Conservation (phyloP, 1,140 invertebrate genomes). For the Armadillidium nasatum region DNA sequence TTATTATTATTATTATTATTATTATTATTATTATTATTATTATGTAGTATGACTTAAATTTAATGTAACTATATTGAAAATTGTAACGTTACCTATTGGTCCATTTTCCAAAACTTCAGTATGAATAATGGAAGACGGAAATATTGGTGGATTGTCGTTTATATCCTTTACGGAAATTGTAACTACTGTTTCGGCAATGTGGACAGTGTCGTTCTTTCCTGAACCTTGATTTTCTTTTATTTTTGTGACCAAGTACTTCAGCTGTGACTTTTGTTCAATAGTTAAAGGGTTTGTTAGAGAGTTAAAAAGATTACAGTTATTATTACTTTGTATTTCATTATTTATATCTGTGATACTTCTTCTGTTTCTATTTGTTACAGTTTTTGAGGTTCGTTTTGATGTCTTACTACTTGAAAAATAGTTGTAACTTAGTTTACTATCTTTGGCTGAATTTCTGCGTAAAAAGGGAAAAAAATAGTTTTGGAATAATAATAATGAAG, state of each 20-base stretch:
- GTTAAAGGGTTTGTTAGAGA: neutral
- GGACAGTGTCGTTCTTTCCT: constrained; percentile 1
- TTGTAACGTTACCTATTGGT: constrained; percentile 14
- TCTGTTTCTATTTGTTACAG: too few relatives aligned
- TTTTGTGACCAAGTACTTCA: neutral
- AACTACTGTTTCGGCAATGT: constrained; percentile 23
- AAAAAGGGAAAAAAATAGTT: too few relatives aligned
- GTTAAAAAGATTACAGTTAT: neutral
- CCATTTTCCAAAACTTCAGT: constrained; percentile 26
- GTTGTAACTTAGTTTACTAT: too few relatives aligned
- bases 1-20: too few relatives aligned
- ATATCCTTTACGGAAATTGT: constrained; percentile 26
- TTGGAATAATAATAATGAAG: too few relatives aligned
- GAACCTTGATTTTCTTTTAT: neutral
- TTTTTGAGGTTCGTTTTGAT: too few relatives aligned
- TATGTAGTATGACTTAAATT: too few relatives aligned
- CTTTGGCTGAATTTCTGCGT: too few relatives aligned
- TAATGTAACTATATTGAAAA: too few relatives aligned
- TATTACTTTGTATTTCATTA: neutral
- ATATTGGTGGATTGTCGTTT: constrained; percentile 27
- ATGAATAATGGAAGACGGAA: constrained; percentile 8
- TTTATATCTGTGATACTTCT: too few relatives aligned
- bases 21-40: too few relatives aligned
- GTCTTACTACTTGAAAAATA: too few relatives aligned
- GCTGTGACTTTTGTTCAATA: neutral